phyloP scores from a whole-genome alignment of 2,888 invertebrate genomes.

The Amblyjoppa proteus region DNA sequence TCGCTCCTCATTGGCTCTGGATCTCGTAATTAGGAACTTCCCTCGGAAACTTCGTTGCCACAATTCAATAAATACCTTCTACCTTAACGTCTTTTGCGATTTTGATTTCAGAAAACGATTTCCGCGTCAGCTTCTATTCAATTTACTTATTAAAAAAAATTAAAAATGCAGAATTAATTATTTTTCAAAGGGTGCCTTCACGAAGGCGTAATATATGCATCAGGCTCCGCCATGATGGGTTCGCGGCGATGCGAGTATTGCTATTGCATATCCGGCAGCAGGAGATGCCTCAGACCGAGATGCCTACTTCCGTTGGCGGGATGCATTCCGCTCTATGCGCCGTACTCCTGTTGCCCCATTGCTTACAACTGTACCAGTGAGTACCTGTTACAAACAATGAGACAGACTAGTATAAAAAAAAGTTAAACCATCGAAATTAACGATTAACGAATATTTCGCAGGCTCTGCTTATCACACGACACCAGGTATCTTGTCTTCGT shows the following conservation, averaged over 20 bases:
- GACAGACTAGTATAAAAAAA: not conserved
- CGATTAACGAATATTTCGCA: not conserved
- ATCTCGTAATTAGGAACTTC: slow-evolving; percentile 57
- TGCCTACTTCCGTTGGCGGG: slow-evolving; percentile 92
- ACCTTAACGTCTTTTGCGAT: slow-evolving; percentile 19
- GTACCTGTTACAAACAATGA: slow-evolving; percentile 61
- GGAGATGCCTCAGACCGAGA: slow-evolving; percentile 91
- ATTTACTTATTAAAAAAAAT: not conserved
- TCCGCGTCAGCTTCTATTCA: not conserved
- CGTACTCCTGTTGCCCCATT: slow-evolving; percentile 92
- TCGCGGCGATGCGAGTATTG: slow-evolving; percentile 94
- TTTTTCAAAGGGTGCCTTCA: slow-evolving; percentile 89
- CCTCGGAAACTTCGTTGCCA: not conserved
- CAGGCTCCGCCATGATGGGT: slow-evolving; percentile 94
- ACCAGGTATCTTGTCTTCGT: slow-evolving; percentile 17
- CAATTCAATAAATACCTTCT: slow-evolving; percentile 6
- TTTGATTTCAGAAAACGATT: slow-evolving; percentile 31
- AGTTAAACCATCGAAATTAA: not conserved
- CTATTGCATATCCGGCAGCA: slow-evolving; percentile 89
- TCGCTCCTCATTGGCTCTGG: slow-evolving; percentile 44
- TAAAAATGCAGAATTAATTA: slow-evolving; percentile 24
- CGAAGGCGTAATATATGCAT: slow-evolving; percentile 91
- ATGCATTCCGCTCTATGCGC: slow-evolving; percentile 88
- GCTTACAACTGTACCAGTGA: slow-evolving; percentile 90
- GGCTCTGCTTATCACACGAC: slow-evolving; percentile 40